Percentiles rank a stretch among this genome's conserved stretches.
Evolutionary conservation across 2,113 vertebrate genomes (phyloP).

Genomic region (Mus spicilegus): DNA sequence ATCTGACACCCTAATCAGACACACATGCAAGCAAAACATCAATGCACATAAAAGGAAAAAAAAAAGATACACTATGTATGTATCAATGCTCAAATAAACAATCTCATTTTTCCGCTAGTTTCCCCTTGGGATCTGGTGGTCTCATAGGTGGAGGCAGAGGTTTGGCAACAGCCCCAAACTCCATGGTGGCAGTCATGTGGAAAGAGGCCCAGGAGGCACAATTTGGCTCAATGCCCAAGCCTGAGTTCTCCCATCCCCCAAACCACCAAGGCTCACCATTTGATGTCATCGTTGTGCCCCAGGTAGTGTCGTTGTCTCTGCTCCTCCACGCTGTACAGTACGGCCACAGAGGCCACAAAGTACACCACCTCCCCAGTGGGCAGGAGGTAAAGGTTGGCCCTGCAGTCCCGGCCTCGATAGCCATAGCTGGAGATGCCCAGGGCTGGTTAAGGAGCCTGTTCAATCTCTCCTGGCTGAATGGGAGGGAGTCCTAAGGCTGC

Average conservation of each 20-base stretch:
- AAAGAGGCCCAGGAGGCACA: neutral
- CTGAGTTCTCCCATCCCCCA: neutral
- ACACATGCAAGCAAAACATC: neutral
- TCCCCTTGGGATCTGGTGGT: neutral
- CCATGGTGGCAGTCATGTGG: neutral
- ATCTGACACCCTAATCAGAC: neutral
- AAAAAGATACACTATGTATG: neutral
- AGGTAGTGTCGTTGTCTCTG: slow-evolving; percentile 95
- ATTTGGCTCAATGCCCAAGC: neutral
- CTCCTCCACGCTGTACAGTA: slow-evolving; percentile 93
- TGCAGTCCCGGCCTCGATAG: slow-evolving; percentile 94
- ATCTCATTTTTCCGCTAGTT: neutral
- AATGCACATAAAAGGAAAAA: neutral
- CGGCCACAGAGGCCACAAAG: slow-evolving; percentile 94
- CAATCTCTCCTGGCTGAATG: neutral
- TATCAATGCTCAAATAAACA: too few species aligned
- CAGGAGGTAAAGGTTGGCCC: slow-evolving; percentile 93
- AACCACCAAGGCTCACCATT: slow-evolving; percentile 88
- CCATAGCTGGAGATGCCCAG: slow-evolving; percentile 89
- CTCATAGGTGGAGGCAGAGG: too few species aligned
- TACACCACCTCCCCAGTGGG: slow-evolving; percentile 95
- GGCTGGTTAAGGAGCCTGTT: slow-evolving; percentile 73
- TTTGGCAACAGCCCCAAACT: fast-evolving
- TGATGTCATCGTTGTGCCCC: slow-evolving; percentile 95
- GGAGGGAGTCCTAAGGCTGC: neutral